phyloP scores from a whole-genome alignment of 2,113 vertebrate species.

The Bufo bufo region DNA sequence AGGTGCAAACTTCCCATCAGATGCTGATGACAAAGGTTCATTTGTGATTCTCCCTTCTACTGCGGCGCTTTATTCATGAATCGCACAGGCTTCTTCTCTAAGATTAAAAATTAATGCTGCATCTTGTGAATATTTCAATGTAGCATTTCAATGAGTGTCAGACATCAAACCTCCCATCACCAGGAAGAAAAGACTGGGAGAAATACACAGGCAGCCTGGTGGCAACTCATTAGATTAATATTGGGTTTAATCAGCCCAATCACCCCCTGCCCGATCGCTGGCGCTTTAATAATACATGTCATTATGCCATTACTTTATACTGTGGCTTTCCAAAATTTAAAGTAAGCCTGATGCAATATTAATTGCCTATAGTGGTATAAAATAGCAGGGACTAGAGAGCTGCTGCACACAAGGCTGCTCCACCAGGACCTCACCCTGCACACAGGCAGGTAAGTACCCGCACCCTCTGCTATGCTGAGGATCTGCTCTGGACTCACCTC shows the following conservation, averaged over 20 bases:
- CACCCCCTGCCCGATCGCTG: conserved; percentile 74
- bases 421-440: conserved; percentile 60
- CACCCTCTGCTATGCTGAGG: not conserved
- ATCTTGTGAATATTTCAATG: conserved; percentile 61
- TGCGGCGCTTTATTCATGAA: conserved; percentile 73
- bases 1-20: conserved; percentile 37
- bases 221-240: conserved; percentile 21
- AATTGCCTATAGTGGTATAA: conserved; percentile 80
- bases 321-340: conserved; percentile 84
- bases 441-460: conserved; percentile 45
- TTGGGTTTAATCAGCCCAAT: conserved; percentile 55
- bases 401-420: conserved; percentile 64
- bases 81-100: conserved; percentile 66
- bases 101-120: conserved; percentile 79
- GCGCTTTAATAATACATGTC: conserved; percentile 86
- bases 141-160: conserved; percentile 60
- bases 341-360: conserved; percentile 86
- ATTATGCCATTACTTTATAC: conserved; percentile 77
- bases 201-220: not conserved
- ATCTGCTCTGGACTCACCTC: not conserved
- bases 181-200: conserved; percentile 54
- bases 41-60: conserved; percentile 61
- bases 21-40: not conserved
- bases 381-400: conserved; percentile 69
- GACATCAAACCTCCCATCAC: conserved; percentile 37